These are phyloP conservation scores for Chionoecetes opilio DNA, from an alignment of 1,140 invertebrate genomes.

Conservation along the genomic window DNA sequence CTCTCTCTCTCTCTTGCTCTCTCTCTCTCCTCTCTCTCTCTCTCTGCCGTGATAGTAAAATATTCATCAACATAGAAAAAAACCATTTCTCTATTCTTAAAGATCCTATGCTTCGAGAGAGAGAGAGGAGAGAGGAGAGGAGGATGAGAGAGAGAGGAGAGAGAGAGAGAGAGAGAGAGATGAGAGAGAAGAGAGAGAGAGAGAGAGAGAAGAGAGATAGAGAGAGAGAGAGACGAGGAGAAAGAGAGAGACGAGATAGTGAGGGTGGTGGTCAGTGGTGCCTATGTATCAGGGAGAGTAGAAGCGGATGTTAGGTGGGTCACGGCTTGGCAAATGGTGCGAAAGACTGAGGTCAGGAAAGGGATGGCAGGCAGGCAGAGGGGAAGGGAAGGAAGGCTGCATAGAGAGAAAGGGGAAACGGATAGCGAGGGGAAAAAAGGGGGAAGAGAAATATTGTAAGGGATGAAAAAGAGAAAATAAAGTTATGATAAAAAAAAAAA, in stretches of 20 bases:
- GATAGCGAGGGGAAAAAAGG: neutral
- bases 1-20: neutral
- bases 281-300: neutral
- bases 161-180: too few relatives aligned
- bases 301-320: neutral
- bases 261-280: neutral
- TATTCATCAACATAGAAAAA: too few relatives aligned
- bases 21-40: neutral
- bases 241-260: neutral
- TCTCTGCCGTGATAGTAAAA: too few relatives aligned
- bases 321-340: neutral
- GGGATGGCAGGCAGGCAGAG: too few relatives aligned
- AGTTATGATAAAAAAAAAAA: neutral
- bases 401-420: too few relatives aligned
- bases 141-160: too few relatives aligned
- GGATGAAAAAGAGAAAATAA: neutral
- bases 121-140: too few relatives aligned
- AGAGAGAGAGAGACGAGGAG: neutral
- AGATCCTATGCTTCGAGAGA: too few relatives aligned
- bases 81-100: too few relatives aligned
- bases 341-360: neutral
- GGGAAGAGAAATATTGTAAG: neutral
- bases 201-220: too few relatives aligned
- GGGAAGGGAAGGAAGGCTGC: neutral
- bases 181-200: too few relatives aligned